Evolutionary conservation across 2,888 invertebrate species (phyloP).

Genomic region (Thalpophila matura): DNA sequence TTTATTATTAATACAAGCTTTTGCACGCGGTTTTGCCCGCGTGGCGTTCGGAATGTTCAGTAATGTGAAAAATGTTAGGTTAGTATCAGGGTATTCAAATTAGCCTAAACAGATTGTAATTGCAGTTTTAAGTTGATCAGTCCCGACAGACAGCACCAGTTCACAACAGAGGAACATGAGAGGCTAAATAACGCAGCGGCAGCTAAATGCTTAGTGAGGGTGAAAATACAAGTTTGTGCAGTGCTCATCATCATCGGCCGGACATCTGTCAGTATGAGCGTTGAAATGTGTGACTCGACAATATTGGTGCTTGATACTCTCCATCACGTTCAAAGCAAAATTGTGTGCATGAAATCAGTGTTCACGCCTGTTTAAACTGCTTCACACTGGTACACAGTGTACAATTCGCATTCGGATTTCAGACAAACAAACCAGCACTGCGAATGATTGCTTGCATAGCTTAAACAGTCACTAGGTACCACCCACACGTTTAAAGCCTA

Average conservation of each 20-base stretch:
- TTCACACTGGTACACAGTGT: conserved; percentile 7
- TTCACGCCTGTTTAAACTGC: not conserved
- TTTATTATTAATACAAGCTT: no score
- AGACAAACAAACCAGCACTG: conserved; percentile 7
- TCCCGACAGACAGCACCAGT: no score
- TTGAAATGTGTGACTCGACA: not conserved
- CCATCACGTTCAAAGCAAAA: not conserved
- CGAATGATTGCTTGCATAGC: conserved; percentile 13
- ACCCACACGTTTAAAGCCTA: not conserved
- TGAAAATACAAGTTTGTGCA: not conserved
- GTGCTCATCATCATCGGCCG: not conserved
- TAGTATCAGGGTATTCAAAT: no score
- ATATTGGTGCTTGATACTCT: not conserved
- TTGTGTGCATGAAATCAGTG: not conserved
- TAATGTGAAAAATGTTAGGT: no score
- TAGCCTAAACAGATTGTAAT: no score
- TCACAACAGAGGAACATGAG: no score
- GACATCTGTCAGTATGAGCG: not conserved
- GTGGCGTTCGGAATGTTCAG: no score
- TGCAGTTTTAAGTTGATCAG: no score
- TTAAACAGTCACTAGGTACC: conserved; percentile 7
- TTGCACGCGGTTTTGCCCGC: no score
- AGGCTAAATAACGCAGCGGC: not conserved
- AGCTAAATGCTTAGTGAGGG: conserved; percentile 2
- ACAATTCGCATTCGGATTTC: not conserved